Evolutionary conservation across 2,888 invertebrate genomes (phyloP).

Genomic region (Lasioglossum morio): DNA sequence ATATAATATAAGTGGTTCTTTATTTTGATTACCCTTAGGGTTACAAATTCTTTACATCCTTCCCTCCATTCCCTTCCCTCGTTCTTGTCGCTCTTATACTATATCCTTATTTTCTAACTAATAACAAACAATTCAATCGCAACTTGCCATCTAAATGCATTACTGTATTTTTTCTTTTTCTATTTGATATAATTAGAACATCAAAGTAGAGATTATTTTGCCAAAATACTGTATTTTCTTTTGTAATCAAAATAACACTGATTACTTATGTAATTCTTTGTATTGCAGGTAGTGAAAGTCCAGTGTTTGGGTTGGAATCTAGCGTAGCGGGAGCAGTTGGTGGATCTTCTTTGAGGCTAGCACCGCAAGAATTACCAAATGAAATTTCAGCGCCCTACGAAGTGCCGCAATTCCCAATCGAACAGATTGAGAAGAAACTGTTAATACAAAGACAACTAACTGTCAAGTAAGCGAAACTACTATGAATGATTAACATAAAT

Average conservation of each 20-base stretch:
- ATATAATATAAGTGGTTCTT: too few species aligned
- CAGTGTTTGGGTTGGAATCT: conserved; percentile 86
- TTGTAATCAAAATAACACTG: background rate
- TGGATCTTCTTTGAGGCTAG: conserved; percentile 85
- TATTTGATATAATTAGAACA: too few species aligned
- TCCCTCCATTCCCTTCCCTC: too few species aligned
- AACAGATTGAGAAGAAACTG: conserved; percentile 97
- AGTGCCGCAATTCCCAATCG: conserved; percentile 98
- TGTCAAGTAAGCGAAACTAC: conserved; percentile 89
- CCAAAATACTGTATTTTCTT: too few species aligned
- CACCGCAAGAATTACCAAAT: conserved; percentile 89
- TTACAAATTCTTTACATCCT: too few species aligned
- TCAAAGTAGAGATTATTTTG: too few species aligned
- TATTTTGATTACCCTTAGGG: too few species aligned
- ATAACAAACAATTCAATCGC: too few species aligned
- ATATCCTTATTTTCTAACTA: too few species aligned
- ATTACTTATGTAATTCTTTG: conserved; percentile 46
- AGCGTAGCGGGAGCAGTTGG: conserved; percentile 79
- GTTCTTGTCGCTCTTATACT: too few species aligned
- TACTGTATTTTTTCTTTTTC: too few species aligned
- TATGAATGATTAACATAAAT: background rate
- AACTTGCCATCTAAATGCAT: too few species aligned
- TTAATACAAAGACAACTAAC: conserved; percentile 95
- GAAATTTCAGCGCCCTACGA: conserved; percentile 98
- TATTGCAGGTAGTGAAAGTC: conserved; percentile 90